Base-by-base conservation (phyloP, 2,888 invertebrate genomes). In the Ceriagrion tenellum region DNA sequence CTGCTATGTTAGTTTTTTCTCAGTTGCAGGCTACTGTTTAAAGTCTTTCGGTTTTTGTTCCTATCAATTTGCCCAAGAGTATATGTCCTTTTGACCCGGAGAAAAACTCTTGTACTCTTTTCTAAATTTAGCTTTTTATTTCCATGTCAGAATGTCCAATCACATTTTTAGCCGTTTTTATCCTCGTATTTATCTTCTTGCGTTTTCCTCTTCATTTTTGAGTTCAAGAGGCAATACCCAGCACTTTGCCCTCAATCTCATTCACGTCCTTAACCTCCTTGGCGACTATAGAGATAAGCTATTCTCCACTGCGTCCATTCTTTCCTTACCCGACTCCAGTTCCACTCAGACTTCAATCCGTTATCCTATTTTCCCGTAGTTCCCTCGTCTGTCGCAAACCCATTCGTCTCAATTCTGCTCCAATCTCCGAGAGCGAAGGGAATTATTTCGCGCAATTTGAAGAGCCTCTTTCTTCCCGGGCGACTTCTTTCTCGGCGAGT, bases 401-500 rank as follows among this genome's bases (percentile, higher is more conserved):
- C 35, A 81, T 30, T 81, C 30, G 30, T 35, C 30, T 81, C 81
- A 81, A 30, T 81, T 30, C 30, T 3, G 35, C 81, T 35, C 35
- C 81, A 13, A 81, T 35, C 30, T 26, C 30, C 16, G 59, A n/a
- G 30, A 81, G 30, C 13, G 81, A 81, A 69, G 81, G 18, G 16
- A 35, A 35, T 35, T 35, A 81, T 81, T 30, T 81, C 81, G 35
- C 81, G 81, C 35, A 81, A 81, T 81, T 81, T 81, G 81, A 81
- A 20, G 30, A 35, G 81, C 30, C 13, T 81, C 81, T 16, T 59
- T 35, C 35, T 35, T 35, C 81, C 30, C 30, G 81, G 81, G 26
- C 18, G 30, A 81, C 6, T 35, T 35, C 35, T 35, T 81, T 16
- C 81, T n/a, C 30, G 69, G 16, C 59, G 26, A 69, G 69, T 69